Base-by-base conservation (phyloP, 2,888 invertebrate species). In the Formica aserva region DNA sequence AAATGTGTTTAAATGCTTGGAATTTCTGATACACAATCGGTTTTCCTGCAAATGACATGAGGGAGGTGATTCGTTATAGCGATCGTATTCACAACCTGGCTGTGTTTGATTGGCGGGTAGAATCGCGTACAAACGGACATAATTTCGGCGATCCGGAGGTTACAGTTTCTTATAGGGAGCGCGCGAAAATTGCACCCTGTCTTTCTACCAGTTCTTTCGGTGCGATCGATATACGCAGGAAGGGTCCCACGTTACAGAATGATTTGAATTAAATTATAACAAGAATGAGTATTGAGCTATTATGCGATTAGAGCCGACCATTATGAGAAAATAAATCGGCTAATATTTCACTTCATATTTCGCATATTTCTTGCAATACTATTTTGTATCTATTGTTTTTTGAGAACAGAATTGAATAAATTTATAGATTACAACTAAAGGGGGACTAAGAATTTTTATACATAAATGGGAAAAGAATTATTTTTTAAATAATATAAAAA, bases 111-210 rank as follows among this genome's bases (percentile, higher is more conserved):
- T 91, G 91, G 90, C 87, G 89, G 86, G 88, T 86, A 88, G 91
- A 92, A 91, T 88, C 87, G 87, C 89, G 87, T 92, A 94, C 93
- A 94, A 94, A 91, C 92, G 92, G 92, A 92, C 92, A 91, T 93
- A 92, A 93, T 94, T 94, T 92, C 84, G 90, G 88, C 74, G 85
- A 87, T 85, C 85, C 86, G 85, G 87, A 89, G 86, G 89, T 86
- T 91, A 86, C 76, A 82, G 82, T 85, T 90, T 91, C 90, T 90
- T 90, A 88, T 76, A 83, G 86, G 82, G 82, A 89, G 52, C 57
- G 91, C 89, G 92, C 89, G 91, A 91, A 93, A 92, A 93, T 93
- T 93, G 91, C 90, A 92, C 89, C 88, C 91, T 89, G 91, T 86
- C 88, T 80, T 84, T 85, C 81, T 86, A 85, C 86, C 84, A 86